phyloP scores from a whole-genome alignment of 2,113 vertebrate genomes.

The Pelodiscus sinensis region DNA sequence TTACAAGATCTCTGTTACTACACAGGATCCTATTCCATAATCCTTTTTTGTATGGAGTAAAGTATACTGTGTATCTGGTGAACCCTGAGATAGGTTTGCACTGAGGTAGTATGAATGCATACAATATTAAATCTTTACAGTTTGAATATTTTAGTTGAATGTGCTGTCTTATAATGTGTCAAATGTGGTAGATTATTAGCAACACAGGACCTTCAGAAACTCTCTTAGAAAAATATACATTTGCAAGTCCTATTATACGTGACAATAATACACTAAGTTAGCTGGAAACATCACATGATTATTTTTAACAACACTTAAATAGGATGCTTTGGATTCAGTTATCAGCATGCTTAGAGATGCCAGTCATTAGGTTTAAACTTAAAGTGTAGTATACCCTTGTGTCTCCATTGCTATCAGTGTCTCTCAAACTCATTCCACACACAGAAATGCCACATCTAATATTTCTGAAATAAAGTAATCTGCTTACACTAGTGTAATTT shows the following conservation, averaged over 20 bases:
- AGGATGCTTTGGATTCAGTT: conserved; percentile 17
- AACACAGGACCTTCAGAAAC: background rate
- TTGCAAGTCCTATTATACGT: background rate
- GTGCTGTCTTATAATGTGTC: background rate
- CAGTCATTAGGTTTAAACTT: conserved; percentile 37
- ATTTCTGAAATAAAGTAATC: conserved; percentile 69
- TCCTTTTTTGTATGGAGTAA: conserved; percentile 63
- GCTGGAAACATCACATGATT: background rate
- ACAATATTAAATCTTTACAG: conserved; percentile 2
- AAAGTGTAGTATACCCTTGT: background rate
- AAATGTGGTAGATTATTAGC: background rate
- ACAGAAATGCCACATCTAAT: conserved; percentile 45
- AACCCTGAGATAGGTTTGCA: conserved; percentile 62
- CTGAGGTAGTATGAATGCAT: conserved; percentile 4
- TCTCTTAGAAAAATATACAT: background rate
- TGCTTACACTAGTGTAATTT: conserved; percentile 46
- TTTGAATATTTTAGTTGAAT: conserved; percentile 18
- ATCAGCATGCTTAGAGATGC: background rate
- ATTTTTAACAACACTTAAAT: background rate
- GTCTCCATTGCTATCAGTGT: conserved; percentile 30
- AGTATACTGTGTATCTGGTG: conserved; percentile 64
- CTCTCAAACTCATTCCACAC: conserved; percentile 14
- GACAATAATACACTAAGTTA: background rate
- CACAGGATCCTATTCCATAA: conserved; percentile 81
- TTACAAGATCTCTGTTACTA: conserved; percentile 73